phyloP scores from a whole-genome alignment of 2,113 vertebrate genomes.

The Semnornis frantzii region DNA sequence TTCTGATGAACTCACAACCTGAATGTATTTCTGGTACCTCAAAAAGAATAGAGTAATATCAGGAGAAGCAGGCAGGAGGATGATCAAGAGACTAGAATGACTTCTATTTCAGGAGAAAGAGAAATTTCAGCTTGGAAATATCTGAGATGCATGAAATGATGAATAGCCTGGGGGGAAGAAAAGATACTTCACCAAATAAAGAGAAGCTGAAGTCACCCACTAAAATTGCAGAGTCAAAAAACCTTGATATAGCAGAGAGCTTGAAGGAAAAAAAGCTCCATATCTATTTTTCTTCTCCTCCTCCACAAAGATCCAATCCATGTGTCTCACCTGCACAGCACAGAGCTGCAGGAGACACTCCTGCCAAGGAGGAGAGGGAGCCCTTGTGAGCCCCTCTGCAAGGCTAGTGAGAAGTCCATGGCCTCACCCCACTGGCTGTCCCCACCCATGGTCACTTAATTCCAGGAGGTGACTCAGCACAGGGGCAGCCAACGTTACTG shows the following conservation, averaged over 20 bases:
- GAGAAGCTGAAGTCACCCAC: neutral
- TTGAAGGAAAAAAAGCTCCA: neutral
- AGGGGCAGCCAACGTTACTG: neutral
- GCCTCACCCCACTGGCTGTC: neutral
- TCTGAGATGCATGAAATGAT: neutral
- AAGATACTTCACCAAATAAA: neutral
- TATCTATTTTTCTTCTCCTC: neutral
- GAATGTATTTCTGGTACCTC: neutral
- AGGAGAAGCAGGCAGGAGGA: neutral
- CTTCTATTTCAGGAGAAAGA: neutral
- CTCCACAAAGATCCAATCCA: fast-evolving
- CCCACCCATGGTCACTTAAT: neutral
- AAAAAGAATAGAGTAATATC: neutral
- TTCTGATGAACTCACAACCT: neutral
- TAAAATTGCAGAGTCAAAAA: neutral
- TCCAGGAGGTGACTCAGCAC: fast-evolving
- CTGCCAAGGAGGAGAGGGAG: neutral
- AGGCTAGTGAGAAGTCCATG: neutral
- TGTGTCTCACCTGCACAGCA: neutral
- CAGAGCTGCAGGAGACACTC: neutral
- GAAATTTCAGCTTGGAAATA: neutral
- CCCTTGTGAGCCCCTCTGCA: fast-evolving
- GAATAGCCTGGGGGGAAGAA: neutral
- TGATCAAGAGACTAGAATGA: neutral
- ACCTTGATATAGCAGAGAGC: neutral